Evolutionary conservation across 30 jellyfish, hydroid and myxozoan genomes (phyloP).

Genomic region (Catostylus mosaicus): DNA sequence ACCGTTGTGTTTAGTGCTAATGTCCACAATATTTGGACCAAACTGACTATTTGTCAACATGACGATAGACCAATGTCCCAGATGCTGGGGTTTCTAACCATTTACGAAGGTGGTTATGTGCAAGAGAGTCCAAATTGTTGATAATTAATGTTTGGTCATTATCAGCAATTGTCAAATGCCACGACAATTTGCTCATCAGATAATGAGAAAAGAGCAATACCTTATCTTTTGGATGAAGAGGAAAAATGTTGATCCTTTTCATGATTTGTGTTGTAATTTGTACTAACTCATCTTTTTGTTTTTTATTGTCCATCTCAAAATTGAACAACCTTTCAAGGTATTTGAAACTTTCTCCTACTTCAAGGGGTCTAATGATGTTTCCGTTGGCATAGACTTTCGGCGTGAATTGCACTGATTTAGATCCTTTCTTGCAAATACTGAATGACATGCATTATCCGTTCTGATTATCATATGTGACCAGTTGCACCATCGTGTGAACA

Average conservation of each 20-base stretch:
- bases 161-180: slow-evolving; percentile 1
- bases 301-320: neutral
- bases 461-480: slow-evolving; percentile 19
- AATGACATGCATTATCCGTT: neutral
- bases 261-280: neutral
- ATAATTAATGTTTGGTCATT: neutral
- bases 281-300: neutral
- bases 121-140: neutral
- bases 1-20: neutral
- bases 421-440: neutral
- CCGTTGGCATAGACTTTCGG: neutral
- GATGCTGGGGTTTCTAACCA: neutral
- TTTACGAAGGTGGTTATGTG: neutral
- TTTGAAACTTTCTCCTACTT: slow-evolving; percentile 13
- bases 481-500: slow-evolving; percentile 23
- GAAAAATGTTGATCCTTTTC: neutral
- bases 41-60: neutral
- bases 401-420: neutral
- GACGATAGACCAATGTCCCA: slow-evolving; percentile 6
- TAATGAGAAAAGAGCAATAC: neutral
- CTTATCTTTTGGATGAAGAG: neutral
- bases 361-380: slow-evolving; percentile 15
- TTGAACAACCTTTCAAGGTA: neutral
- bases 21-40: neutral
- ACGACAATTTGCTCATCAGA: neutral